A percentile compares a stretch with the other conserved stretches of the same genome.
phyloP scores from a whole-genome alignment of 2,888 invertebrate species.

The Masnerella sp. region DNA sequence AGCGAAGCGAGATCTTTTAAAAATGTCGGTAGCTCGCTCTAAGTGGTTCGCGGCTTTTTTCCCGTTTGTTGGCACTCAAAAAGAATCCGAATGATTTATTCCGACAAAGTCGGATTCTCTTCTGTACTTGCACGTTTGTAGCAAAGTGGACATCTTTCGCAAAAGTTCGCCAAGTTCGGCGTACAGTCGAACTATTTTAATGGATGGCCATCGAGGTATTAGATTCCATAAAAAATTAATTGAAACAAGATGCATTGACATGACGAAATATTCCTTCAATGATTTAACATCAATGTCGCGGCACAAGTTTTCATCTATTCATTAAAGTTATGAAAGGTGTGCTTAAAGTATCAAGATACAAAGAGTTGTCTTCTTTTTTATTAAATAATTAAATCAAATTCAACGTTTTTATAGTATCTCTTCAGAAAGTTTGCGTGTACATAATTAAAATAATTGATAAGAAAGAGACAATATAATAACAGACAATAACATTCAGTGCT shows the following conservation, averaged over 20 bases:
- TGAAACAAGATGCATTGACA: background rate
- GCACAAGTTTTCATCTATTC: too few species aligned
- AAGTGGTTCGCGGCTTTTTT: conserved; percentile 18
- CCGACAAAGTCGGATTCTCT: conserved; percentile 21
- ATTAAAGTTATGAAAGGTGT: too few species aligned
- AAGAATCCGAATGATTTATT: conserved; percentile 33
- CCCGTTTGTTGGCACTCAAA: conserved; percentile 23
- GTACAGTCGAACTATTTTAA: conserved; percentile 12
- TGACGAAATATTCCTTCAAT: too few species aligned
- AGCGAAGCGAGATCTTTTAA: conserved; percentile 13
- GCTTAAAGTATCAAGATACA: too few species aligned
- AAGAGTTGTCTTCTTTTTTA: too few species aligned
- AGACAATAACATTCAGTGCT: too few species aligned
- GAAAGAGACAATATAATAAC: too few species aligned
- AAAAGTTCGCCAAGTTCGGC: conserved; percentile 2
- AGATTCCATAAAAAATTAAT: conserved; percentile 21
- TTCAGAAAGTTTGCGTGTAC: too few species aligned
- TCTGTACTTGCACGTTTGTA: conserved; percentile 4
- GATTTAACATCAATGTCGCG: too few species aligned
- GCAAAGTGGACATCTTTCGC: conserved; percentile 5
- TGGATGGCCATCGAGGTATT: background rate
- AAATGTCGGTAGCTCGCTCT: conserved; percentile 23
- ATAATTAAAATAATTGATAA: too few species aligned
- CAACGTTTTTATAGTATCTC: too few species aligned
- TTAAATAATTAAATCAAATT: too few species aligned